These are phyloP conservation scores for Lutraria lutraria DNA, from an alignment of 2,888 invertebrate genomes.

Conservation along the genomic window DNA sequence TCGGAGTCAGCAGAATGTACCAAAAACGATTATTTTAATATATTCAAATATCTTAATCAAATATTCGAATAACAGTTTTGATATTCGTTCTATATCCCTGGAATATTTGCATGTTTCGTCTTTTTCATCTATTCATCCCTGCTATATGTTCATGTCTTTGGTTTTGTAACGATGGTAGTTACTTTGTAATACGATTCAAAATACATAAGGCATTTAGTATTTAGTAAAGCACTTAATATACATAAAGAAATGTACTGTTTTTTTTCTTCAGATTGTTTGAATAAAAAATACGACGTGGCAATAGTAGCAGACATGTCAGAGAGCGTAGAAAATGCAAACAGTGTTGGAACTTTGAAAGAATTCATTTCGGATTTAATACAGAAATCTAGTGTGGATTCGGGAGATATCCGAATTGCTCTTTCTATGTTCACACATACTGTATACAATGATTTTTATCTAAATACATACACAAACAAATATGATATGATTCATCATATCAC, in stretches of 20 bases:
- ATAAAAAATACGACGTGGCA: conserved; percentile 39
- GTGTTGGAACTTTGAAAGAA: background rate
- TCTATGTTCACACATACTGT: conserved; percentile 34
- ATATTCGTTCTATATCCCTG: too few species aligned
- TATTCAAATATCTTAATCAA: too few species aligned
- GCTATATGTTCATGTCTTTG: too few species aligned
- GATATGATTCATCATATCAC: conserved; percentile 11
- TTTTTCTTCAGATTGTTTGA: conserved; percentile 17
- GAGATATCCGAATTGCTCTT: conserved; percentile 20
- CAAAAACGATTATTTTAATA: too few species aligned
- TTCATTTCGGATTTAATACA: conserved; percentile 28
- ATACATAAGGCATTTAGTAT: too few species aligned
- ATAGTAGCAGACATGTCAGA: conserved; percentile 46
- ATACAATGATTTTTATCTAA: conserved; percentile 30
- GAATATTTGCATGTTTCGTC: too few species aligned
- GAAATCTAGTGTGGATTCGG: conserved; percentile 22
- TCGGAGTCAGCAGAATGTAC: too few species aligned
- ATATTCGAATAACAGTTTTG: too few species aligned
- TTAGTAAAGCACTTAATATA: too few species aligned
- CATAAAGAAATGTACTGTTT: background rate
- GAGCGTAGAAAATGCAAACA: conserved; percentile 26
- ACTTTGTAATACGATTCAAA: too few species aligned
- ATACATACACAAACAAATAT: conserved; percentile 2
- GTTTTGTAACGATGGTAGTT: too few species aligned
- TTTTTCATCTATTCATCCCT: too few species aligned